Conservation (phyloP, 2,888 invertebrate species). For the Dexiosoma caninum region DNA sequence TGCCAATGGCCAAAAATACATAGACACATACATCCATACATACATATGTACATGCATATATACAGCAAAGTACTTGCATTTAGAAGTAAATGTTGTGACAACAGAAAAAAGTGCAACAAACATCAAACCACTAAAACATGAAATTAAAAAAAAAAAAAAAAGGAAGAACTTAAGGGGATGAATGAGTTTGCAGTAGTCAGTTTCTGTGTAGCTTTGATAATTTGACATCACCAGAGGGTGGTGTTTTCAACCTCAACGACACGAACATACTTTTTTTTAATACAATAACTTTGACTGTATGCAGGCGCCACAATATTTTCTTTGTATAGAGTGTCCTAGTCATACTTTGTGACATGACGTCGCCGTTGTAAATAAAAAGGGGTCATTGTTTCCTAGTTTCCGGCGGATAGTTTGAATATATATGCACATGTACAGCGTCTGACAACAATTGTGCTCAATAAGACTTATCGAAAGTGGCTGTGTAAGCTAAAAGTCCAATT, state of each 20-base stretch:
- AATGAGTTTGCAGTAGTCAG: conserved; percentile 8
- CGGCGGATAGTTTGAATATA: conserved; percentile 32
- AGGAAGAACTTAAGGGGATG: conserved; percentile 2
- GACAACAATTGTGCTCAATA: no score
- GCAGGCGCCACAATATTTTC: conserved; percentile 38
- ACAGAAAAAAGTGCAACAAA: conserved; percentile 34
- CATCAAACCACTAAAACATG: conserved; percentile 34
- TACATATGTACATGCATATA: neutral
- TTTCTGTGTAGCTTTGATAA: neutral
- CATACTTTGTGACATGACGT: conserved; percentile 27
- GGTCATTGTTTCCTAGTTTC: conserved; percentile 52
- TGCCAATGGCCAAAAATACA: conserved; percentile 57
- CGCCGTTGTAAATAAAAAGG: neutral
- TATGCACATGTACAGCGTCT: neutral
- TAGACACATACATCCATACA: neutral
- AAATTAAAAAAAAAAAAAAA: neutral
- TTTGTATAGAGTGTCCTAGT: conserved; percentile 12
- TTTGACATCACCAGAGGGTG: conserved; percentile 12
- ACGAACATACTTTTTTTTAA: neutral
- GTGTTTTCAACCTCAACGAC: neutral
- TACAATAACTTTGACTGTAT: neutral
- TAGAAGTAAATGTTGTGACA: conserved; percentile 34
- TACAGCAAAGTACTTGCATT: neutral
- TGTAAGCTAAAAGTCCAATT: no score
- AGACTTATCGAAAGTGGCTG: no score